A percentile compares a stretch with the other conserved stretches of the same genome.
Conservation (phyloP, 1,140 invertebrate species). For the Diabrotica virgifera region DNA sequence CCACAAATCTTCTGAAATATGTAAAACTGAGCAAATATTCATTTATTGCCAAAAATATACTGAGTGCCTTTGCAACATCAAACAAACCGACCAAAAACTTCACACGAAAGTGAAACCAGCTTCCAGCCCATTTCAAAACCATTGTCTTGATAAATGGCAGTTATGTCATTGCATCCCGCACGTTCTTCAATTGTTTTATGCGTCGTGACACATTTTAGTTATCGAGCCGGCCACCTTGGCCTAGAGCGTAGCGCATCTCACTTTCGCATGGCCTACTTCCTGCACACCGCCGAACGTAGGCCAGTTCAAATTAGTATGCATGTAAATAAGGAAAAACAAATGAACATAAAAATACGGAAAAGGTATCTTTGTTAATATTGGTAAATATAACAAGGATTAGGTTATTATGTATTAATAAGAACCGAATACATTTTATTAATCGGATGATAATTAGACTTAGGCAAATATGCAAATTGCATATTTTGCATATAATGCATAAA, state of each 20-base stretch:
- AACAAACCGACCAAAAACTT: neutral
- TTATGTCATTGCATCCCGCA: constrained; percentile 19
- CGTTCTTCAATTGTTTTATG: constrained; percentile 13
- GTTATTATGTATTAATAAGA: no score
- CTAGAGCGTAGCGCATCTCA: constrained; percentile 14
- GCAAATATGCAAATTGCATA: no score
- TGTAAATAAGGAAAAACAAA: no score
- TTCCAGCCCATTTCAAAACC: neutral
- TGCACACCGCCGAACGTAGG: neutral
- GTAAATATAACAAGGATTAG: no score
- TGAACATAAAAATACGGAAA: no score
- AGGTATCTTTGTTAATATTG: no score
- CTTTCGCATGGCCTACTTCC: constrained; percentile 16
- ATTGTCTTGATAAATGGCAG: constrained; percentile 6
- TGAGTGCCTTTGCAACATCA: neutral
- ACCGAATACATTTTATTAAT: no score
- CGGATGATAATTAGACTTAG: no score
- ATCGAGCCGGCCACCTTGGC: constrained; percentile 18
- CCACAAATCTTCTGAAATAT: no score
- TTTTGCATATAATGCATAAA: no score
- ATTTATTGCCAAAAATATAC: neutral
- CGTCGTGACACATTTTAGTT: constrained; percentile 16
- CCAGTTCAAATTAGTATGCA: neutral
- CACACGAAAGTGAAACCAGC: neutral
- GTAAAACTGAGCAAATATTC: neutral